Conservation (phyloP, 2,888 invertebrate genomes). For the Melanostoma scalare region DNA sequence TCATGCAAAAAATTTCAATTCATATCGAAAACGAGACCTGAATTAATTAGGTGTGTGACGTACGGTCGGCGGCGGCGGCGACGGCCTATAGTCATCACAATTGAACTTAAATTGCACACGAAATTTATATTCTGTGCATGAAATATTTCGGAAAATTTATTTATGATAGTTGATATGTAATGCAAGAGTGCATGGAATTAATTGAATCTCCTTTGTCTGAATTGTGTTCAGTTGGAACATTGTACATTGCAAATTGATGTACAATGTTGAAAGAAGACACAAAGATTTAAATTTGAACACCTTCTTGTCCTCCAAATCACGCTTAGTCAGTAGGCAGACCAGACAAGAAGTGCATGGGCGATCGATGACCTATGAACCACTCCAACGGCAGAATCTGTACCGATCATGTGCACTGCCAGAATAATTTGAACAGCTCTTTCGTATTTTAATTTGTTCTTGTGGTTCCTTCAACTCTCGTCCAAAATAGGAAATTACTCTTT, state of each 20-base stretch:
- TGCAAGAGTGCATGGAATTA: slow-evolving; percentile 6
- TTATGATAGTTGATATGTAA: neutral
- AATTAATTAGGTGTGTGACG: slow-evolving; percentile 48
- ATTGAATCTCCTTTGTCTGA: slow-evolving; percentile 11
- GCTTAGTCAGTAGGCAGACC: no score
- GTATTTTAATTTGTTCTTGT: no score
- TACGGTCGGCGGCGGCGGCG: slow-evolving; percentile 5
- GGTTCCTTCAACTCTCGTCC: no score
- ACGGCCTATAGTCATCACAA: slow-evolving; percentile 26
- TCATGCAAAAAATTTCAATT: slow-evolving; percentile 42
- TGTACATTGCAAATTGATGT: neutral
- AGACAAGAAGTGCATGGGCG: no score
- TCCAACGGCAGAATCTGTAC: no score
- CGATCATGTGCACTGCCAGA: no score
- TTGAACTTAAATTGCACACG: slow-evolving; percentile 57
- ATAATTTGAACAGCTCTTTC: no score
- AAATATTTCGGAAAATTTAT: slow-evolving; percentile 19
- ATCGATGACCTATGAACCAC: no score
- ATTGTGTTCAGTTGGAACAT: neutral
- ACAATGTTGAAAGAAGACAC: no score
- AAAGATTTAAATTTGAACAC: no score
- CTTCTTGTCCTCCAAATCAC: no score
- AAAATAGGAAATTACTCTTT: no score
- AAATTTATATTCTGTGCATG: slow-evolving; percentile 63
- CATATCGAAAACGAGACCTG: slow-evolving; percentile 59